Evolutionary conservation across 2,797 vertebrate genomes (phyloP), one percentile per base, ranked within the genome.

Genomic region (Clamator glandarius): DNA sequence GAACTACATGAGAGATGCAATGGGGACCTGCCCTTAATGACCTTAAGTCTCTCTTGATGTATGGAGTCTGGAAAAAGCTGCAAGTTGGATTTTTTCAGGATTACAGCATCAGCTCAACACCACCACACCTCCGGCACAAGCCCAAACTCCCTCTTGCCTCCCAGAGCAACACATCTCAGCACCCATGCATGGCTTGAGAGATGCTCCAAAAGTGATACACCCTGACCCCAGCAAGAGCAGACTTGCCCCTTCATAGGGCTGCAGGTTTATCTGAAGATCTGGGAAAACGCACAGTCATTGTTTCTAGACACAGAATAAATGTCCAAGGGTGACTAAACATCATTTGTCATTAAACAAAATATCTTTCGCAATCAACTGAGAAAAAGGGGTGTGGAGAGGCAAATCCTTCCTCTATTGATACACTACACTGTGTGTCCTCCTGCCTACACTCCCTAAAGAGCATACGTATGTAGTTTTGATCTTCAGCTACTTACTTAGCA

Each of bases 401-500:
- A 84, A 69, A 91, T 17, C 36, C 31, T 55, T 61, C 57, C 36
- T 91, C 64, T 25, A 24, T 41, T 3, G 4, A 70, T 69, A 86
- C 9, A 66, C 41, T 33, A 51, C 59, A 44, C 61, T 25, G 63
- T 55, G 33, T 3, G 5, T 91, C 87, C 78, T 78, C 84, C 82
- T 77, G 67, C 58, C 82, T 55, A n/a, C 44, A 29, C 21, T 91
- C 86, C 79, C 74, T 2, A 0, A 57, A 14, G 54, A 94, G 83
- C 74, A 95, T 58, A 93, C 2, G 2, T 31, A 78, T 4, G 48
- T 57, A 83, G 85, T 96, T 96, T 90, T 93, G 81, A 94, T 96
- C 93, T 96, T 88, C 87, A 84, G 80, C 70, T 80, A 31, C 66
- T 89, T 55, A 57, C 62, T 93, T 91, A 89, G 83, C 73, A 92